A percentile compares a stretch with the other conserved stretches of the same genome.
Conservation (phyloP, 92 coral and sea anemone species). For the Porites divaricata region DNA sequence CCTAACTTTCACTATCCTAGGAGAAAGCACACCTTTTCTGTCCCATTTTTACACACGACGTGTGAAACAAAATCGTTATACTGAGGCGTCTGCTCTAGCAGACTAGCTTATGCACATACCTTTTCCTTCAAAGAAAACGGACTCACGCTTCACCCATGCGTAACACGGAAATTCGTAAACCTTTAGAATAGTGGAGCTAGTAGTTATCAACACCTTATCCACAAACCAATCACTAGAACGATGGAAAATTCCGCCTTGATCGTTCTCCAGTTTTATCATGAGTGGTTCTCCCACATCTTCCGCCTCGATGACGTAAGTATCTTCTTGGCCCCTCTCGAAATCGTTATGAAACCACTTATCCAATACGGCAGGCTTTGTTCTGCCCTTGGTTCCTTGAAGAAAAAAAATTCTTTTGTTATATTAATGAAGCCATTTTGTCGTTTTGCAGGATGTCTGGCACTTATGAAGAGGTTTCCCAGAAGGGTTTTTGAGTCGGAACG, state of each 20-base stretch:
- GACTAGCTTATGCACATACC: conserved; percentile 47
- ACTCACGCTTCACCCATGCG: conserved; percentile 72
- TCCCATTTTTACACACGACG: no score
- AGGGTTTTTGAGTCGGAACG: no score
- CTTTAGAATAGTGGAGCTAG: conserved; percentile 25
- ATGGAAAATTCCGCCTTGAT: conserved; percentile 40
- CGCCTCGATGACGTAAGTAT: conserved; percentile 65
- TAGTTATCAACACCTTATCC: conserved; percentile 53
- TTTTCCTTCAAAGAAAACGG: conserved; percentile 74
- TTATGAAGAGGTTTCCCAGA: no score
- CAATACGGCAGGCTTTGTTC: conserved; percentile 65
- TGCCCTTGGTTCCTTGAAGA: conserved; percentile 77
- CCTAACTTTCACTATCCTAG: no score
- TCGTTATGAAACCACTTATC: conserved; percentile 73
- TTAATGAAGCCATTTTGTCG: no score
- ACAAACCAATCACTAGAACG: conserved; percentile 80
- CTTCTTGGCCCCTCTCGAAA: conserved; percentile 70
- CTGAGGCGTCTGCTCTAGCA: no score
- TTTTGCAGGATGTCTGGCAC: no score
- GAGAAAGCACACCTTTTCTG: no score
- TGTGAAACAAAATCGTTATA: no score
- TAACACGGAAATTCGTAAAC: conserved; percentile 77
- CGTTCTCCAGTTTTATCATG: conserved; percentile 72
- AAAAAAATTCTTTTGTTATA: not conserved
- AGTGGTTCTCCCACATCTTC: conserved; percentile 87